Conservation (phyloP, 1,140 invertebrate species). For the Adelges cooleyi region DNA sequence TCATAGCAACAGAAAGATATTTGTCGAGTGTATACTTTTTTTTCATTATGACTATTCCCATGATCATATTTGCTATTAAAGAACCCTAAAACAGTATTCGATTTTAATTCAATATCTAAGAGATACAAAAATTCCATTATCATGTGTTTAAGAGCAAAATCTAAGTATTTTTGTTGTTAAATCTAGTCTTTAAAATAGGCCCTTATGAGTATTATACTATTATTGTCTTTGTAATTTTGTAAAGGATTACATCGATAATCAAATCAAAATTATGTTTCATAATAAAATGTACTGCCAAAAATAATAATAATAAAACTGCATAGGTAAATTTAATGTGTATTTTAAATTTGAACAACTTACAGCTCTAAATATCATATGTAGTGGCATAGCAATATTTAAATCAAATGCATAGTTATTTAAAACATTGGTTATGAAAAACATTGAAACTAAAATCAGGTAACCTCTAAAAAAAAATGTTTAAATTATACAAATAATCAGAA, state of each 20-base stretch:
- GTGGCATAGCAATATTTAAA: conserved; percentile 94
- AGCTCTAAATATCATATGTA: conserved; percentile 97
- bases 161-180: no score
- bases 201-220: not conserved
- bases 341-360: conserved; percentile 45
- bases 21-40: conserved; percentile 73
- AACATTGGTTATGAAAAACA: conserved; percentile 88
- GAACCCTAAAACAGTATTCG: conserved; percentile 75
- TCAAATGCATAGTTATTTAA: conserved; percentile 93
- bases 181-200: no score
- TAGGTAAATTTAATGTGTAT: no score
- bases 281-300: no score
- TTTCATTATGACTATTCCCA: conserved; percentile 83
- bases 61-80: conserved; percentile 90
- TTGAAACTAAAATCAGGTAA: conserved; percentile 71
- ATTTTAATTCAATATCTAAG: no score
- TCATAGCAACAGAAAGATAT: conserved; percentile 85
- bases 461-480: conserved; percentile 45
- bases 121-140: conserved; percentile 33
- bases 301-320: no score
- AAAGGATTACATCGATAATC: not conserved
- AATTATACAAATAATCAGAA: not conserved
- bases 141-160: no score
- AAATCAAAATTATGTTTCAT: no score
- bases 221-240: not conserved